Conservation (phyloP, 2,113 vertebrate genomes). For the Neolamprologus sp. region DNA sequence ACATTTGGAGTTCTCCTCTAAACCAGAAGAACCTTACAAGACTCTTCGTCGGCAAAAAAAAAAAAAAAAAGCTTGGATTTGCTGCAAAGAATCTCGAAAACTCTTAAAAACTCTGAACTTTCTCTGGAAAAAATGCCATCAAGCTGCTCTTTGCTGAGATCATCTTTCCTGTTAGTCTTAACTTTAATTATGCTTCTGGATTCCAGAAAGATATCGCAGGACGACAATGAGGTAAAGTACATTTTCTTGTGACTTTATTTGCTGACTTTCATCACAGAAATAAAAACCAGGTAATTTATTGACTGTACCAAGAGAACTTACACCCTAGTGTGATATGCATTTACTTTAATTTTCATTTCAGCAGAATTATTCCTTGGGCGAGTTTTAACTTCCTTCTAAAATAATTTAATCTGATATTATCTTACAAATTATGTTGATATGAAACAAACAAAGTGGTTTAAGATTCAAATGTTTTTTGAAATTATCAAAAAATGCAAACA, state of each 20-base stretch:
- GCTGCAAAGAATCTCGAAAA: background rate
- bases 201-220: background rate
- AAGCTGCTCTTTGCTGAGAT: background rate
- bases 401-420: background rate
- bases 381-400: background rate
- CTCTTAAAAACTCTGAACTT: background rate
- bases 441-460: background rate
- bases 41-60: background rate
- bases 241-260: background rate
- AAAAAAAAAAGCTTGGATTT: background rate
- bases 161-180: constrained; percentile 15
- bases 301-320: background rate
- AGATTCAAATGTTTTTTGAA: background rate
- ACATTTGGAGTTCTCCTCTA: background rate
- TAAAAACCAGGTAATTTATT: background rate
- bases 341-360: background rate
- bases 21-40: background rate
- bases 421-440: background rate
- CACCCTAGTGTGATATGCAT: background rate
- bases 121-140: constrained; percentile 14
- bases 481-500: background rate
- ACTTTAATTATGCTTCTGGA: constrained; percentile 5
- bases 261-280: background rate
- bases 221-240: constrained; percentile 22
- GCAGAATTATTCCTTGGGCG: background rate